phyloP scores from a whole-genome alignment of 1,140 invertebrate species.

The Drosophila ohnishii region DNA sequence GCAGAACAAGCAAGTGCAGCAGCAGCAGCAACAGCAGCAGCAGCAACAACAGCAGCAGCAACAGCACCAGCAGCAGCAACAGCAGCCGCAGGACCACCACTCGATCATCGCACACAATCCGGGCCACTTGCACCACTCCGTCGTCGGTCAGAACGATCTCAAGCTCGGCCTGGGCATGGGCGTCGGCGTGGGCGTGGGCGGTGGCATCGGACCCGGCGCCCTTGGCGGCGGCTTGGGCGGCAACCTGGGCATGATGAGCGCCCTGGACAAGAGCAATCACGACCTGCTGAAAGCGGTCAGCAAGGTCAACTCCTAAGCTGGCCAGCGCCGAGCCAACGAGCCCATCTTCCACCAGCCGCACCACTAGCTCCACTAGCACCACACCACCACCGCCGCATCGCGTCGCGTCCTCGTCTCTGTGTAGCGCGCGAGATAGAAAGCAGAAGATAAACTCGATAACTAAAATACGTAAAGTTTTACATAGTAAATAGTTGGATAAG shows the following conservation, averaged over 20 bases:
- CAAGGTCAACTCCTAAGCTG: slow-evolving; percentile 85
- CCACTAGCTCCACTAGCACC: slow-evolving; percentile 39
- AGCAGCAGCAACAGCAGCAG: slow-evolving; percentile 85
- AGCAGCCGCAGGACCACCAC: slow-evolving; percentile 84
- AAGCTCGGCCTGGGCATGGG: slow-evolving; percentile 79
- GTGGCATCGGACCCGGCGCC: slow-evolving; percentile 65
- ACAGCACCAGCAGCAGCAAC: slow-evolving; percentile 86
- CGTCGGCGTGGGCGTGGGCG: slow-evolving; percentile 63
- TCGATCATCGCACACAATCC: slow-evolving; percentile 84
- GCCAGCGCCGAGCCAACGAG: slow-evolving; percentile 7
- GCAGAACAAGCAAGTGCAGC: slow-evolving; percentile 86
- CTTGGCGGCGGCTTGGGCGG: slow-evolving; percentile 73
- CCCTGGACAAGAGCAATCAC: slow-evolving; percentile 85
- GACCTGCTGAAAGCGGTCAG: slow-evolving; percentile 86
- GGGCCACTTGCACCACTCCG: slow-evolving; percentile 81
- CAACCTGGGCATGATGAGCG: slow-evolving; percentile 83
- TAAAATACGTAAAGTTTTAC: slow-evolving; percentile 82
- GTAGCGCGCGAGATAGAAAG: slow-evolving; percentile 43
- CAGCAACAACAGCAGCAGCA: slow-evolving; percentile 85
- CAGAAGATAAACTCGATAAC: slow-evolving; percentile 78
- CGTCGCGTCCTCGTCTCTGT: slow-evolving; percentile 62
- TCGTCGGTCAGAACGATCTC: slow-evolving; percentile 82
- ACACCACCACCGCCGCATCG: slow-evolving; percentile 48
- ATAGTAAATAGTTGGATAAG: slow-evolving; percentile 81
- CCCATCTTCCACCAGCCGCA: slow-evolving; percentile 42